A percentile compares a stretch with the other conserved stretches of the same genome.
Conservation (phyloP, 2,797 vertebrate species). For the Remorina albescens region DNA sequence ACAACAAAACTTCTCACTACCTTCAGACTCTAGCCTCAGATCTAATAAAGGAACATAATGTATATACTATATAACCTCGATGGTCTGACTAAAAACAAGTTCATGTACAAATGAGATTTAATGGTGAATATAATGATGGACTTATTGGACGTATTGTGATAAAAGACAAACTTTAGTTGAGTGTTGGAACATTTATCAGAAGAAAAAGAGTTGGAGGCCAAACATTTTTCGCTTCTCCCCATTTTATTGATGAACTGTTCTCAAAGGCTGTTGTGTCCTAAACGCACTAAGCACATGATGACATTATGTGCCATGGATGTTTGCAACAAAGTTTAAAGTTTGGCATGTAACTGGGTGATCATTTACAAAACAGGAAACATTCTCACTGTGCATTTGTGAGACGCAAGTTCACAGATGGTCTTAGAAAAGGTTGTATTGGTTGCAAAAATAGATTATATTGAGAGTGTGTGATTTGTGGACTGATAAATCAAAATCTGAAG, state of each 20-base stretch:
- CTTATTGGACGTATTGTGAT: background rate
- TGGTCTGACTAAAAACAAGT: too few species aligned
- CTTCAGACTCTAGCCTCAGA: too few species aligned
- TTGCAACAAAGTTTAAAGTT: background rate
- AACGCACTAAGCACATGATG: slow-evolving; percentile 22
- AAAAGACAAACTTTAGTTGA: background rate
- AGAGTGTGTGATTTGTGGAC: background rate
- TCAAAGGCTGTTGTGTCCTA: background rate
- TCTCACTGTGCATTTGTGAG: background rate
- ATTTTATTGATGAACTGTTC: slow-evolving; percentile 44
- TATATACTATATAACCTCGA: too few species aligned
- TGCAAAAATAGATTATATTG: background rate
- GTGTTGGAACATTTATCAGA: background rate
- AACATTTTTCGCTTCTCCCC: slow-evolving; percentile 8
- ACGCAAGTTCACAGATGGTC: background rate
- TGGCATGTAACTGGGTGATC: background rate
- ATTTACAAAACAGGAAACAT: slow-evolving; percentile 10
- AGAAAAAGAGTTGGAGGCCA: slow-evolving; percentile 13
- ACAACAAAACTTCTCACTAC: too few species aligned
- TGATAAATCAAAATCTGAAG: background rate
- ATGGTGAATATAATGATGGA: too few species aligned
- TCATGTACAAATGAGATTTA: too few species aligned
- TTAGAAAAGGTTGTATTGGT: slow-evolving; percentile 4
- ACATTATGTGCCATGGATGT: slow-evolving; percentile 18
- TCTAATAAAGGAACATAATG: too few species aligned